These are phyloP conservation scores for Matsumurasca onukii DNA, from an alignment of 1,140 invertebrate genomes.

Conservation along the genomic window DNA sequence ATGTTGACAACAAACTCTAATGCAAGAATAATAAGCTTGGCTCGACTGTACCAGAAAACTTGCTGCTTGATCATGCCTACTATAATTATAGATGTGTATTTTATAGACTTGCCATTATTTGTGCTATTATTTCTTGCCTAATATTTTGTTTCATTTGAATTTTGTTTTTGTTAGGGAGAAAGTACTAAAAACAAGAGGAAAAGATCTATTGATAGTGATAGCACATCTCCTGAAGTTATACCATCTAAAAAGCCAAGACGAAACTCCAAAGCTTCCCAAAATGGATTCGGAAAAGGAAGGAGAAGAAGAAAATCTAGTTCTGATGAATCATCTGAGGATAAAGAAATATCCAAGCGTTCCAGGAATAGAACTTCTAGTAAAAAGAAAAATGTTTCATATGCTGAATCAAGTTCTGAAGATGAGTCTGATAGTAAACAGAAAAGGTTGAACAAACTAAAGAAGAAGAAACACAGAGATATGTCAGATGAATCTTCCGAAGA, in stretches of 20 bases:
- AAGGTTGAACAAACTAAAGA: background rate
- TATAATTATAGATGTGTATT: too few species aligned
- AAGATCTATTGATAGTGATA: background rate
- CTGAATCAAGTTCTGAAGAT: background rate
- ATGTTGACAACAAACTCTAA: too few species aligned
- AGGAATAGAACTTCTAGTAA: background rate
- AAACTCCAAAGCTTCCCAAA: too few species aligned
- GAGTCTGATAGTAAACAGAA: background rate
- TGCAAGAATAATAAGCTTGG: too few species aligned
- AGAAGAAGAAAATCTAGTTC: slow-evolving; percentile 20
- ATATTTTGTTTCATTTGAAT: background rate
- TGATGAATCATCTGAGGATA: background rate
- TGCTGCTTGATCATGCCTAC: too few species aligned
- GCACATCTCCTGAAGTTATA: slow-evolving; percentile 1
- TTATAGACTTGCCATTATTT: too few species aligned
- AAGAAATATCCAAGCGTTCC: background rate
- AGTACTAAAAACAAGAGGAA: background rate
- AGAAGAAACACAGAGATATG: background rate
- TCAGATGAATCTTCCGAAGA: background rate
- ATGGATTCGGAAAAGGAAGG: background rate
- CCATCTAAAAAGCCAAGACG: background rate
- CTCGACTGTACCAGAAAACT: too few species aligned
- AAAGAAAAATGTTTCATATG: too few species aligned
- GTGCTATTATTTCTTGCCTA: too few species aligned
- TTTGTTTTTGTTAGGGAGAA: slow-evolving; percentile 3